A percentile compares a stretch with the other conserved stretches of the same genome.
phyloP scores from a whole-genome alignment of 2,113 vertebrate genomes.

The Hydrochoerus hydrochaeris region DNA sequence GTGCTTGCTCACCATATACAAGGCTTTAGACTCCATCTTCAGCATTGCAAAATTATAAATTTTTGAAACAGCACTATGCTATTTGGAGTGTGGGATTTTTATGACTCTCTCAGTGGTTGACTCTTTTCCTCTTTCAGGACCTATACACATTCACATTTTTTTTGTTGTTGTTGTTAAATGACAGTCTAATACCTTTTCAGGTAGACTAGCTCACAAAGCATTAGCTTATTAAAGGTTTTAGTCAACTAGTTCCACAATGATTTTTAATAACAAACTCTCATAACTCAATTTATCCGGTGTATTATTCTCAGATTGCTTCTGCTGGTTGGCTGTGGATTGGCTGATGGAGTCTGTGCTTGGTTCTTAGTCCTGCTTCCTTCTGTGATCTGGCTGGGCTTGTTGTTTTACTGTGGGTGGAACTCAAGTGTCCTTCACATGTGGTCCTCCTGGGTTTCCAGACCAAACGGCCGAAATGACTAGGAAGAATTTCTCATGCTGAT shows the following conservation, averaged over 20 bases:
- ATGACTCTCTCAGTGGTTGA: neutral
- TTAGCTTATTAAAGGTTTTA: neutral
- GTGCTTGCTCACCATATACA: neutral
- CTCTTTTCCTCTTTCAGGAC: neutral
- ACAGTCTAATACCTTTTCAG: neutral
- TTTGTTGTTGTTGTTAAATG: neutral
- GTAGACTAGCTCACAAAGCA: neutral
- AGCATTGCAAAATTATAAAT: neutral
- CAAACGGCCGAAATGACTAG: neutral
- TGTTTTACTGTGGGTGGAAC: neutral
- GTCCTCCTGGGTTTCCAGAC: neutral
- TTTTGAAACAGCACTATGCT: neutral
- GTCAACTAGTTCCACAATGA: neutral
- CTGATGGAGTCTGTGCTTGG: neutral
- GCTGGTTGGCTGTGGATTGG: neutral
- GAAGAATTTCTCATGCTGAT: neutral
- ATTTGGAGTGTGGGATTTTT: neutral
- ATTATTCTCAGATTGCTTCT: neutral
- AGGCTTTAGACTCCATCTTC: neutral
- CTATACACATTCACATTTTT: neutral
- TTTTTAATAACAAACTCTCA: neutral
- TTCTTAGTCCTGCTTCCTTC: neutral
- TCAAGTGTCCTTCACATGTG: neutral
- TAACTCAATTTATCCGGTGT: neutral
- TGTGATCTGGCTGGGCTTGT: neutral